Conservation (phyloP, 1,140 invertebrate species). For the Drosophila asahinai region DNA sequence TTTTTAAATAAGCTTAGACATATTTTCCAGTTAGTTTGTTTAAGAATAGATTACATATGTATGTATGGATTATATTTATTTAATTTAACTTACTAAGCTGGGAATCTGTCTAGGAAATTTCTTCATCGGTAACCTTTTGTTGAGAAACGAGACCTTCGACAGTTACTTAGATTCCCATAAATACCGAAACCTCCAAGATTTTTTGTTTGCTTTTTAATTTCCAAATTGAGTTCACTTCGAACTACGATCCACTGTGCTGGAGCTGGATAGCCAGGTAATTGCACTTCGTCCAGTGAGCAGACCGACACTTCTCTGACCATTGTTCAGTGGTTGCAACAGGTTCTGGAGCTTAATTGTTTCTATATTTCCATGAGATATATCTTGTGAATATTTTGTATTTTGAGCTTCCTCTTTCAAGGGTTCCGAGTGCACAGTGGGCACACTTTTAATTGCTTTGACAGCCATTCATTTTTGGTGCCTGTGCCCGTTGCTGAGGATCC, state of each 20-base stretch:
- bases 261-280: conserved; percentile 3
- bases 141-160: no score
- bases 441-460: conserved; percentile 38
- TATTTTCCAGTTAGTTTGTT: no score
- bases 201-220: background rate
- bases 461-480: conserved; percentile 29
- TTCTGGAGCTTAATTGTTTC: conserved; percentile 35
- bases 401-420: conserved; percentile 2
- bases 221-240: no score
- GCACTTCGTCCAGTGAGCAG: conserved; percentile 11
- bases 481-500: conserved; percentile 39
- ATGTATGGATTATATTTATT: background rate
- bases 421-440: conserved; percentile 16
- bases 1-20: no score
- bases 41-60: background rate
- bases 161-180: background rate
- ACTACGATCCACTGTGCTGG: conserved; percentile 18
- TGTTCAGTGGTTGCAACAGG: conserved; percentile 25
- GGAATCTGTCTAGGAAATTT: background rate
- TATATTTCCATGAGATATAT: conserved; percentile 20
- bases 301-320: conserved; percentile 3
- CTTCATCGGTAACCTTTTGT: background rate
- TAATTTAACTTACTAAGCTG: background rate
- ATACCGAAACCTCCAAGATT: background rate
- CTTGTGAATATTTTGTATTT: background rate